Evolutionary conservation across 2,113 vertebrate genomes (phyloP).

Genomic region (Paralichthys olivaceus): DNA sequence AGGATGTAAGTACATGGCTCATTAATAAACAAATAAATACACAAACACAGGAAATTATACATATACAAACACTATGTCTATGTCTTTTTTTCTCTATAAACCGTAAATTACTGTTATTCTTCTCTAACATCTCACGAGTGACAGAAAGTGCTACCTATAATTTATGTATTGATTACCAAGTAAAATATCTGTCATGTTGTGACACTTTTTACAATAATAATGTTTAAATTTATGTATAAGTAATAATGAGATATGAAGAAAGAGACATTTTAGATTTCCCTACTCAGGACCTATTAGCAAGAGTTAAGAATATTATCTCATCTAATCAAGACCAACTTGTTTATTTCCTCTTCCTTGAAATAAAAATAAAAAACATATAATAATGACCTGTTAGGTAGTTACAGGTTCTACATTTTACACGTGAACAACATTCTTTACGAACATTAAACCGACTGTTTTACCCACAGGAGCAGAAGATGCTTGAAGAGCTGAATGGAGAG

Average conservation of each 20-base stretch:
- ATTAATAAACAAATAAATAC: not conserved
- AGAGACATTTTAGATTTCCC: no score
- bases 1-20: slow-evolving; percentile 74
- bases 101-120: no score
- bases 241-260: no score
- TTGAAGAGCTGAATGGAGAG: slow-evolving; percentile 78
- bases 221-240: not conserved
- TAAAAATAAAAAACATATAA: no score
- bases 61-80: not conserved
- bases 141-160: not conserved
- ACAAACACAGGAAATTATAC: not conserved
- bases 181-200: not conserved
- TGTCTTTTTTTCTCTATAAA: no score
- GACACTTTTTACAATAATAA: not conserved
- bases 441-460: not conserved
- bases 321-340: no score
- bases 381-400: not conserved
- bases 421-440: not conserved
- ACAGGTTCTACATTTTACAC: not conserved
- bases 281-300: no score
- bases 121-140: not conserved
- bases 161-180: not conserved
- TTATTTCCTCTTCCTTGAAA: no score
- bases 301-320: no score
- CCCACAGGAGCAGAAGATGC: slow-evolving; percentile 84